Base-by-base conservation (phyloP, 2,888 invertebrate species). In the Acronicta alni region DNA sequence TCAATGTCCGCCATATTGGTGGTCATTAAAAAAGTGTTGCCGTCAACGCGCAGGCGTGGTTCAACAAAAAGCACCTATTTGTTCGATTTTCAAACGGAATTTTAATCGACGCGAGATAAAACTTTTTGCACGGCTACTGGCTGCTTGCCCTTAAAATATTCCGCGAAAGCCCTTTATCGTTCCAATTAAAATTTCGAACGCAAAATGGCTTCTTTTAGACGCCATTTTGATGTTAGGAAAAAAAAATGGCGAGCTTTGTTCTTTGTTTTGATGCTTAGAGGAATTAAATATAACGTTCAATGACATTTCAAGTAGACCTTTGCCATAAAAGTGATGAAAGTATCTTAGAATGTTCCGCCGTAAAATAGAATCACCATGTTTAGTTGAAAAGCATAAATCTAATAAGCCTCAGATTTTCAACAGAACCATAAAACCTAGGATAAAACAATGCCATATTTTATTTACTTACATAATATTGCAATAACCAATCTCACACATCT, bases 171-270 rank as follows among this genome's bases (percentile, higher is more conserved):
- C 86, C 83, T 87, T 89, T 88, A 88, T 87, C 87, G 86, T 86
- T 77, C 92, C 92, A 93, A 93, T 93, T 93, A 93, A 94, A 89
- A 93, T 93, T 91, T 87, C 84, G 73, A 85, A 86, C 86, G 81
- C 84, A 91, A 90, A 90, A 93, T 93, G 91, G 92, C 90, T 88
- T 83, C 90, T 83, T 77, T 80, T 80, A 79, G 77, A 87, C 86
- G 91, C 92, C 92, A 93, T 93, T 86, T 92, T 91, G 86, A 66
- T 73, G 77, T 67, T 57, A 49, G 48, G 65, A 81, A 85, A 87
- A 89, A n/a, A 88, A 66, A 62, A 54, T 69, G 47, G 56, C 67
- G 77, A 57, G 57, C 53, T 64, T 67, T 54, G n/a, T 14, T 7
- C 12, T 32, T 32, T 14, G 32, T 12, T 4, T 12, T 4, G n/a